Base-by-base conservation (phyloP, 2,888 invertebrate species). In the Chaitophorus viminalis region DNA sequence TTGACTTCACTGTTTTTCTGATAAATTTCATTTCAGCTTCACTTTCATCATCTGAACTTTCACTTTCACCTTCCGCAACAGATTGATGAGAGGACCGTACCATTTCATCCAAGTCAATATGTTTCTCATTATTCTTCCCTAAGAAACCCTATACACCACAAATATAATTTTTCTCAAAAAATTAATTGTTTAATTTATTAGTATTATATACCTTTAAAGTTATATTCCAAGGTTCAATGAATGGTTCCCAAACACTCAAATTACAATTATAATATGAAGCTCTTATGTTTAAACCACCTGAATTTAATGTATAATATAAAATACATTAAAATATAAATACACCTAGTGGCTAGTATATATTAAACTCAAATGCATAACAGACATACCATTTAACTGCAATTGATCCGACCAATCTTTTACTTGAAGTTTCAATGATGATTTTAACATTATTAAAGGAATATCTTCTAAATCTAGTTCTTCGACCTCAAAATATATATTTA, bases 161-260 rank as follows among this genome's bases (percentile, higher is more conserved):
- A 60, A 86, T 39, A 86, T 39, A 8, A 29, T 21, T 39, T 74
- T 74, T 29, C 1, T 11, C 25, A 65, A n/a, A 17, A 75, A 39
- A 65, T 25, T 31, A 60, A 5, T 8, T 82, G 25, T 74, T 18
- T 72, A 36, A 72, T n/a, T n/a, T 81, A 29, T n/a, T 82, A 9
- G 6, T 54, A 86, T 14, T 46, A 46, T 46, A 46, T 89, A 95
- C 91, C 90, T 94, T 95, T 82, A 95, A 92, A 33, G 93, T 92
- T 29, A 95, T 91, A 90, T 95, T 95, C 95, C 95, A 96, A 0
- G 96, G 95, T 90, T 97, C 97, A 1, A 97, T 91, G 1, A 97
- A 91, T 0, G 97, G 97, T 91, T 98, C 97, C 97, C 97, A 98
- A 17, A 93, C 93, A 82, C 93, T 93, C 82, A 94, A 92, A 76